These are phyloP conservation scores for Euwallacea similis DNA, from an alignment of 1,140 invertebrate species.

Conservation along the genomic window DNA sequence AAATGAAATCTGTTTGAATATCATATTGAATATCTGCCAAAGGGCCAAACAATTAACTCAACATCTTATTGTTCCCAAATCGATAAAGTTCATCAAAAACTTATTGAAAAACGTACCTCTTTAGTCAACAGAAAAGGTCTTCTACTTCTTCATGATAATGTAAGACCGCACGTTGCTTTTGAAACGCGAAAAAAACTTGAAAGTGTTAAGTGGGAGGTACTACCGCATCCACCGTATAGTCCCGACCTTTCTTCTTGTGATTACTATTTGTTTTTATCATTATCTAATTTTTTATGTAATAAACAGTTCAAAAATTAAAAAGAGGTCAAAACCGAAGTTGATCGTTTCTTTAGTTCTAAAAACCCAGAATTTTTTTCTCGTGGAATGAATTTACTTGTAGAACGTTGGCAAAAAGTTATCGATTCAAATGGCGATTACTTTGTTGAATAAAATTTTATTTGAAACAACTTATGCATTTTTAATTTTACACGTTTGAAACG, in stretches of 20 bases:
- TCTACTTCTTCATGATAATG: too few species aligned
- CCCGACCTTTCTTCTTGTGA: not conserved
- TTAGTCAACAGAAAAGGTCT: too few species aligned
- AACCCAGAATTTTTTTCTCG: not conserved
- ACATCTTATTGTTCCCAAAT: too few species aligned
- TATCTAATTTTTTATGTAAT: constrained; percentile 2
- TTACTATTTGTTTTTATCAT: not conserved
- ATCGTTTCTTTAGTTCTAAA: not conserved
- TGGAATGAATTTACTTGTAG: not conserved
- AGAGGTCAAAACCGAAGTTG: constrained; percentile 1
- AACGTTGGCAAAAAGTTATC: not conserved
- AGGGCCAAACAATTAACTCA: too few species aligned
- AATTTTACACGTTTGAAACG: not conserved
- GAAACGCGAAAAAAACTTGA: too few species aligned
- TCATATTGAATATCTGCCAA: too few species aligned
- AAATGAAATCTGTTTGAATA: too few species aligned
- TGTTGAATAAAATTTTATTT: too few species aligned
- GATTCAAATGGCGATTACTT: not conserved
- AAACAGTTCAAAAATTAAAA: not conserved
- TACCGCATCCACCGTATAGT: not conserved
- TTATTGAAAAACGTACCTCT: too few species aligned
- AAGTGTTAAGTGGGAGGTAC: too few species aligned
- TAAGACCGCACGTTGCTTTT: too few species aligned
- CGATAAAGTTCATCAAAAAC: too few species aligned
- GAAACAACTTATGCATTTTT: not conserved